Evolutionary conservation across 2,113 vertebrate genomes (phyloP).

Genomic region (Perca fluviatilis): DNA sequence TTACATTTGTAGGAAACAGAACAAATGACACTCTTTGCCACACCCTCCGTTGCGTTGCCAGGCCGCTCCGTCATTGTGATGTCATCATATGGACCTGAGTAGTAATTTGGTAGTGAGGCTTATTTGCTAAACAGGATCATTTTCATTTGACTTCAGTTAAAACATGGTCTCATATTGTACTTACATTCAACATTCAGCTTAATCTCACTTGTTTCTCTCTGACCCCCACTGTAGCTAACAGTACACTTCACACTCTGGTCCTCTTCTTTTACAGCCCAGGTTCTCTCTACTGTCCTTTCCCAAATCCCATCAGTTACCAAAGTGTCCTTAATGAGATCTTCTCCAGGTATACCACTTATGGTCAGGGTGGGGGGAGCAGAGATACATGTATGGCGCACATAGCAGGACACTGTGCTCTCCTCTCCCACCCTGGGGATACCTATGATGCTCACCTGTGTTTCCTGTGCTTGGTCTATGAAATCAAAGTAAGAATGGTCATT

Average conservation of each 20-base stretch:
- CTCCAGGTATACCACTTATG: slow-evolving; percentile 30
- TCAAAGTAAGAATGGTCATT: slow-evolving; percentile 3
- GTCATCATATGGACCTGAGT: slow-evolving; percentile 62
- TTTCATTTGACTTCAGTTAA: background rate
- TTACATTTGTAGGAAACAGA: slow-evolving; percentile 68
- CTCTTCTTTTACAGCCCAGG: slow-evolving; percentile 59
- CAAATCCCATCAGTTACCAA: slow-evolving; percentile 58
- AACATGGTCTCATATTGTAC: slow-evolving; percentile 4
- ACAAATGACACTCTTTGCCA: slow-evolving; percentile 67
- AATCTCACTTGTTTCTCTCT: slow-evolving; percentile 39
- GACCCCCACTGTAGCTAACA: slow-evolving; percentile 57
- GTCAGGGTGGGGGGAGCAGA: slow-evolving; percentile 51
- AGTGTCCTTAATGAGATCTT: background rate
- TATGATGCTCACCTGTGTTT: slow-evolving; percentile 60
- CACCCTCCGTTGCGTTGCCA: slow-evolving; percentile 55
- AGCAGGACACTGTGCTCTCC: slow-evolving; percentile 67
- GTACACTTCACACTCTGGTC: slow-evolving; percentile 62
- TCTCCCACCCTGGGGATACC: slow-evolving; percentile 62
- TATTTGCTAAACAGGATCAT: background rate
- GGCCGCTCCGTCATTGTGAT: slow-evolving; percentile 63
- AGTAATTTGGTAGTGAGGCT: background rate
- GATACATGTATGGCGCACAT: slow-evolving; percentile 61
- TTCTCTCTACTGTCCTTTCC: slow-evolving; percentile 55
- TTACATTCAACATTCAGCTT: slow-evolving; percentile 72
- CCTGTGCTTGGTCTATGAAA: slow-evolving; percentile 56